A percentile compares a stretch with the other conserved stretches of the same genome.
Evolutionary conservation across 2,113 vertebrate species (phyloP).

Genomic region (Bothrops jararaca): DNA sequence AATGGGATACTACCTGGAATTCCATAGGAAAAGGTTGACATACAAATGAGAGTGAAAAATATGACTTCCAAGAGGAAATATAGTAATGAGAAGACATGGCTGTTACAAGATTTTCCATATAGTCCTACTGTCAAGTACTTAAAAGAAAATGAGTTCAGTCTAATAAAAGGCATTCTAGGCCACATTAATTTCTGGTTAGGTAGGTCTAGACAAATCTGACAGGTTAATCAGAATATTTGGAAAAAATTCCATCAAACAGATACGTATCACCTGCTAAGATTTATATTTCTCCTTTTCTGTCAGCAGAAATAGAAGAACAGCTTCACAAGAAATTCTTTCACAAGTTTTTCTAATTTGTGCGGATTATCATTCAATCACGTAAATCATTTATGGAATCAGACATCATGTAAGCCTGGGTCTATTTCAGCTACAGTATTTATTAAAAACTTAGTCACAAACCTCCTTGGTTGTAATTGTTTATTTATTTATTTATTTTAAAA

Average conservation of each 20-base stretch:
- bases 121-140: constrained; percentile 11
- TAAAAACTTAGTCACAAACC: not conserved
- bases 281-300: not conserved
- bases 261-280: not conserved
- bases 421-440: constrained; percentile 9
- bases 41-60: not conserved
- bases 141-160: constrained; percentile 24
- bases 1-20: not conserved
- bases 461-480: not conserved
- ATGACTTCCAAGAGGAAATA: not conserved
- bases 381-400: constrained; percentile 7
- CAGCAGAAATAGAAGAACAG: not conserved
- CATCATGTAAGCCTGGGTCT: not conserved
- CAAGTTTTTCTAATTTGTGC: constrained; percentile 8
- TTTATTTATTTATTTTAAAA: too few species aligned
- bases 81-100: not conserved
- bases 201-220: not conserved
- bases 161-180: constrained; percentile 3
- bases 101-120: not conserved
- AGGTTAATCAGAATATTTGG: not conserved
- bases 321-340: not conserved
- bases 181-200: constrained; percentile 31
- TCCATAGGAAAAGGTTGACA: not conserved
- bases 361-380: not conserved
- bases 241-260: not conserved